Evolutionary conservation across 2,797 vertebrate species (phyloP).

Genomic region (Sebastes dallii): DNA sequence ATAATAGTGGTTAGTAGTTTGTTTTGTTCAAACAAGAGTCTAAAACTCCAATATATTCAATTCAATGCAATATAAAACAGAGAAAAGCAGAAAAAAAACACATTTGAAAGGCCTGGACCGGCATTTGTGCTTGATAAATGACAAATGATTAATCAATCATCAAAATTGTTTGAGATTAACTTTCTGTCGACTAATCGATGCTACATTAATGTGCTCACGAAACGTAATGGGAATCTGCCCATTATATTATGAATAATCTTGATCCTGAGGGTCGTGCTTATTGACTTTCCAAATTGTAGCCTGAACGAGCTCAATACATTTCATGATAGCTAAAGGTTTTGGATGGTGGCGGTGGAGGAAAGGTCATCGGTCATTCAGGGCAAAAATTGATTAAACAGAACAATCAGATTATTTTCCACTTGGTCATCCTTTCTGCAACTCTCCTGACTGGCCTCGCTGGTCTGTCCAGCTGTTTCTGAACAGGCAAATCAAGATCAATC

Average conservation of each 20-base stretch:
- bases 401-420: neutral
- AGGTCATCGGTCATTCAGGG: neutral
- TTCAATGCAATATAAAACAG: neutral
- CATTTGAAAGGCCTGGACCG: neutral
- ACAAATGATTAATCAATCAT: neutral
- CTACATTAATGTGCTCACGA: neutral
- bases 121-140: neutral
- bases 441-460: neutral
- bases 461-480: constrained; percentile 30
- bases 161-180: neutral
- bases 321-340: neutral
- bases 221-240: neutral
- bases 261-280: neutral
- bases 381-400: neutral
- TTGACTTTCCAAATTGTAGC: neutral
- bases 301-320: neutral
- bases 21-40: neutral
- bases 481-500: constrained; percentile 22
- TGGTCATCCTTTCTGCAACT: neutral
- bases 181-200: neutral
- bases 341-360: neutral
- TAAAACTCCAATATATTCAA: neutral
- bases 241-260: neutral
- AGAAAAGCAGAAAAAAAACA: no score
- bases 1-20: neutral